Percentiles rank a stretch among this genome's conserved stretches.
Evolutionary conservation across 2,113 vertebrate genomes (phyloP).

Genomic region (Muntiacus muntjak): DNA sequence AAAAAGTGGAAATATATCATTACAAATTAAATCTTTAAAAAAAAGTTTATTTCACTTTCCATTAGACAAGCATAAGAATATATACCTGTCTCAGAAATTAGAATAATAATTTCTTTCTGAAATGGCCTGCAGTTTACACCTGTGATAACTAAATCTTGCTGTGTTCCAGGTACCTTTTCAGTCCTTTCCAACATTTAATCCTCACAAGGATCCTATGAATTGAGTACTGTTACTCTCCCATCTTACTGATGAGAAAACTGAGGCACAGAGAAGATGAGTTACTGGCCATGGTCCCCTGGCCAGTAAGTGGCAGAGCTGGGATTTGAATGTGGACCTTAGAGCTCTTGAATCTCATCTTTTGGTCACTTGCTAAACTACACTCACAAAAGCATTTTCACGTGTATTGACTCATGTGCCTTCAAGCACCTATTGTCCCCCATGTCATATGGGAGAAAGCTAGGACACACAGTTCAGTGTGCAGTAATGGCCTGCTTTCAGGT

Average conservation of each 20-base stretch:
- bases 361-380: not conserved
- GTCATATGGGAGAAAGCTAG: not conserved
- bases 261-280: not conserved
- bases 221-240: not conserved
- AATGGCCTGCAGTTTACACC: not conserved
- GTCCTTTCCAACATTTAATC: not conserved
- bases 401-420: not conserved
- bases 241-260: not conserved
- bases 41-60: not conserved
- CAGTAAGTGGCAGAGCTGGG: not conserved
- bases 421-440: not conserved
- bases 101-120: not conserved
- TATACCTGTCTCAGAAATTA: not conserved
- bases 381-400: not conserved
- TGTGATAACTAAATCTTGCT: not conserved
- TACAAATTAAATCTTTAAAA: not conserved
- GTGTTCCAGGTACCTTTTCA: not conserved
- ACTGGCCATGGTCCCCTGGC: not conserved
- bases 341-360: not conserved
- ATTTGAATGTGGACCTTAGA: not conserved
- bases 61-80: not conserved
- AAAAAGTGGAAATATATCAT: not conserved
- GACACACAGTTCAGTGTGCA: not conserved
- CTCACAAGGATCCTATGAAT: not conserved
- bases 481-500: not conserved